These are phyloP conservation scores for Motacilla tschutschensis DNA, from an alignment of 2,113 vertebrate genomes.

Conservation along the genomic window DNA sequence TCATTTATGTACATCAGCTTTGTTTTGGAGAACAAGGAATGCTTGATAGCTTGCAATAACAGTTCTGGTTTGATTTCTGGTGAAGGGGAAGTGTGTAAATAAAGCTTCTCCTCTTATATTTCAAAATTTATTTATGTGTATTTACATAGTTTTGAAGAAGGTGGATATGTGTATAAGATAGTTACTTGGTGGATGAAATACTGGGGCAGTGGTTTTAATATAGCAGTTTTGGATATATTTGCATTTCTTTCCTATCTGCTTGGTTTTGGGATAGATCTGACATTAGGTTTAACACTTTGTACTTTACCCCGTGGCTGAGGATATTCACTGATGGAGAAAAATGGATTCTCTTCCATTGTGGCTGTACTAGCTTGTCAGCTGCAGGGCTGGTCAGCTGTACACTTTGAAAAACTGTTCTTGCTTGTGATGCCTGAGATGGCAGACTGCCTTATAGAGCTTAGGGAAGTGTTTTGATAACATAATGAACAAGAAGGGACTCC, in stretches of 20 bases:
- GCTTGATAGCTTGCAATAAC: neutral
- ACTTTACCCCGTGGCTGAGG: neutral
- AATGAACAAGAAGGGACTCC: neutral
- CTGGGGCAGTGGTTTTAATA: neutral
- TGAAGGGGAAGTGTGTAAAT: neutral
- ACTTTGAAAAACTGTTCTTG: neutral
- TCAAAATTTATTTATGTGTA: neutral
- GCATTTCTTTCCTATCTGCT: neutral
- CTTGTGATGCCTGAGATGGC: neutral
- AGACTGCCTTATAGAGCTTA: neutral
- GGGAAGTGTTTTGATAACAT: neutral
- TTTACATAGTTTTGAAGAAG: neutral
- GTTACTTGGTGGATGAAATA: neutral
- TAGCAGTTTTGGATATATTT: neutral
- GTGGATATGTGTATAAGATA: neutral
- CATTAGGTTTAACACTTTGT: neutral
- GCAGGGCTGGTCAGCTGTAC: neutral
- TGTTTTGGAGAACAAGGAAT: constrained; percentile 8
- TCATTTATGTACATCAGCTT: neutral
- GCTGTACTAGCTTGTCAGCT: neutral
- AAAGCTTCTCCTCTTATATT: neutral
- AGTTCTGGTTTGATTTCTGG: neutral
- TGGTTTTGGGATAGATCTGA: neutral
- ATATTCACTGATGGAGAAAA: neutral
- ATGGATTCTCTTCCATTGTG: neutral